A percentile compares a stretch with the other conserved stretches of the same genome.
Conservation (phyloP, 2,888 invertebrate genomes). For the Chalcosyrphus nemorum region DNA sequence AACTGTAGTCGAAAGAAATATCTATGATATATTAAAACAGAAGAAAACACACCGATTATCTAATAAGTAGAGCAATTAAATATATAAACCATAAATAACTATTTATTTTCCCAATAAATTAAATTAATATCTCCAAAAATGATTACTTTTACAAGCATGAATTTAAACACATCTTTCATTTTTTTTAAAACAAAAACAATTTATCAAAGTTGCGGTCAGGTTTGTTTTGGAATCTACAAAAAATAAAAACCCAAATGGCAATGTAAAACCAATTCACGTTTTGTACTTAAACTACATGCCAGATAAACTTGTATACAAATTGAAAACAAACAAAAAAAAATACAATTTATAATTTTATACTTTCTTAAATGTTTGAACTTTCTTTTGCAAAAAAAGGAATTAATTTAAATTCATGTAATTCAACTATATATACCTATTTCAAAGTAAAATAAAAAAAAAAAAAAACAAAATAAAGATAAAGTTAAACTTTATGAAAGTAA, state of each 20-base stretch:
- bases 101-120: constrained; percentile 1
- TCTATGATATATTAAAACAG: constrained; percentile 39
- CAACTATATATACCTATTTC: constrained; percentile 21
- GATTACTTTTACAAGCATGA: background rate
- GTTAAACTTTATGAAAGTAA: constrained; percentile 71
- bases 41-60: constrained; percentile 68
- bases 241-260: background rate
- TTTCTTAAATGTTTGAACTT: constrained; percentile 59
- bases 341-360: constrained; percentile 67
- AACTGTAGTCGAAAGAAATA: constrained; percentile 49
- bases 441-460: too few relatives aligned
- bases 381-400: constrained; percentile 49
- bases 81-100: constrained; percentile 25
- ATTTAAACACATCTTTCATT: constrained; percentile 2
- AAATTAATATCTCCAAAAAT: background rate
- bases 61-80: constrained; percentile 67
- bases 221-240: constrained; percentile 22
- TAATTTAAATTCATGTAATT: constrained; percentile 23
- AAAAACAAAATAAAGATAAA: constrained; percentile 39
- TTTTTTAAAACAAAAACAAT: background rate
- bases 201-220: background rate
- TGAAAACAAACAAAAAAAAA: constrained; percentile 10
- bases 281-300: constrained; percentile 43
- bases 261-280: constrained; percentile 23
- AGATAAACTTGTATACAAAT: constrained; percentile 37